These are phyloP conservation scores for Mareca strepera DNA, from an alignment of 2,797 vertebrate species.

Conservation along the genomic window DNA sequence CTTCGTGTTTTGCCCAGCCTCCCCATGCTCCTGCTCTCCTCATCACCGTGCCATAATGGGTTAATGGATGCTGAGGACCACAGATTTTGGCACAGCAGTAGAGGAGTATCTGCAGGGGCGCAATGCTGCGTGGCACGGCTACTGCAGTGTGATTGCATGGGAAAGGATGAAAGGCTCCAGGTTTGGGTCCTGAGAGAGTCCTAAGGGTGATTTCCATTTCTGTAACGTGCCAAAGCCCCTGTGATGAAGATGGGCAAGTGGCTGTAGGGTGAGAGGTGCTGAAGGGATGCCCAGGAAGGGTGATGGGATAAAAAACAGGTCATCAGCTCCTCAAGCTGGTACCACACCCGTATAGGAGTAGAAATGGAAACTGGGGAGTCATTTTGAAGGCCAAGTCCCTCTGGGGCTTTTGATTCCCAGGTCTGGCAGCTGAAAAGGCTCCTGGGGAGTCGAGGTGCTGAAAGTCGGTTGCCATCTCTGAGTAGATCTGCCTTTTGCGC, in stretches of 20 bases:
- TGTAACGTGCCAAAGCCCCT: neutral
- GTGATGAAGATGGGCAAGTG: neutral
- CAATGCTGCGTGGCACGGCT: neutral
- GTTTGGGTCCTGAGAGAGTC: neutral
- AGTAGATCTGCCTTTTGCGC: neutral
- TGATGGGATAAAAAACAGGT: neutral
- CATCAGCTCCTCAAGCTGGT: neutral
- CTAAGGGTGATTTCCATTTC: neutral
- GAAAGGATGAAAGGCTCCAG: neutral
- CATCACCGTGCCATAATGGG: neutral
- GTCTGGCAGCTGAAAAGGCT: neutral
- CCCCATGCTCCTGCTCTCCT: neutral
- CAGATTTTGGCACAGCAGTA: neutral
- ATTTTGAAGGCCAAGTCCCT: neutral
- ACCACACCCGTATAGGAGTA: neutral
- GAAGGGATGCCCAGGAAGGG: neutral
- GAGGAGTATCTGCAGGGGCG: neutral
- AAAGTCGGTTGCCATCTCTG: neutral
- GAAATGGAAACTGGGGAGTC: neutral
- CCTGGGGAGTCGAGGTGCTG: neutral
- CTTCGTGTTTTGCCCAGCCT: neutral
- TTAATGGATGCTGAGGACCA: neutral
- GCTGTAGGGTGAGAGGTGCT: neutral
- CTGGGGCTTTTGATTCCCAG: neutral
- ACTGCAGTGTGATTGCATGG: neutral